Base-by-base conservation (phyloP, 2,113 vertebrate species). In the Oxyura jamaicensis region DNA sequence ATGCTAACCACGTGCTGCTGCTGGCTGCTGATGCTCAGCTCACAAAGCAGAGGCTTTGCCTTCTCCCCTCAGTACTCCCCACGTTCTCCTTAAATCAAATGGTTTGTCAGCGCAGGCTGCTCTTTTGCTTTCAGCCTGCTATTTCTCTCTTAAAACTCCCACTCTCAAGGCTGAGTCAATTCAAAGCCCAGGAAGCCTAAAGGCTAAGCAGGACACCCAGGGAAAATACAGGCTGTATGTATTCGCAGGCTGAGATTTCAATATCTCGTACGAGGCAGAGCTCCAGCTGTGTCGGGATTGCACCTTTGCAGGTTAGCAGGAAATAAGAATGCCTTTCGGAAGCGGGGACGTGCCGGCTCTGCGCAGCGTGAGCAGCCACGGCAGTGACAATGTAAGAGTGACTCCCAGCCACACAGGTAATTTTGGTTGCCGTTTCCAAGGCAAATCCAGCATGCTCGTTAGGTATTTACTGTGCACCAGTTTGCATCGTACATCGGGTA, bases 131-230 rank as follows among this genome's bases (percentile, higher is more conserved):
- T 95, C 92, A 95, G 59, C 92, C 92, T 91, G 90, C 81, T 94
- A 77, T 93, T 81, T 94, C 83, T 90, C 91, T 52, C 42, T 58
- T 72, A 74, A 67, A 97, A 95, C 74, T 92, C 95, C 91, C 83
- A 82, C 83, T 95, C 96, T 83, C 91, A 95, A 94, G 77, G 92
- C 92, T 95, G 67, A 91, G 87, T 95, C 86, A 80, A 26, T 88
- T 94, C 81, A 90, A 84, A 86, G 83, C 52, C 82, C 88, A 39
- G 69, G 58, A 83, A 59, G 63, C 89, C 89, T 91, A 73, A 96
- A 94, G 83, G 83, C 44, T 68, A 84, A 93, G 85, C 77, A 91
- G 82, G 77, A 88, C 85, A 77, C 68, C 86, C 14, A 3, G 94
- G 88, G 89, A 90, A 96, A 95, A 95, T 60, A 91, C 72, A 83